These are phyloP conservation scores for Abscondita cerata DNA, from an alignment of 2,888 invertebrate species.

Conservation along the genomic window DNA sequence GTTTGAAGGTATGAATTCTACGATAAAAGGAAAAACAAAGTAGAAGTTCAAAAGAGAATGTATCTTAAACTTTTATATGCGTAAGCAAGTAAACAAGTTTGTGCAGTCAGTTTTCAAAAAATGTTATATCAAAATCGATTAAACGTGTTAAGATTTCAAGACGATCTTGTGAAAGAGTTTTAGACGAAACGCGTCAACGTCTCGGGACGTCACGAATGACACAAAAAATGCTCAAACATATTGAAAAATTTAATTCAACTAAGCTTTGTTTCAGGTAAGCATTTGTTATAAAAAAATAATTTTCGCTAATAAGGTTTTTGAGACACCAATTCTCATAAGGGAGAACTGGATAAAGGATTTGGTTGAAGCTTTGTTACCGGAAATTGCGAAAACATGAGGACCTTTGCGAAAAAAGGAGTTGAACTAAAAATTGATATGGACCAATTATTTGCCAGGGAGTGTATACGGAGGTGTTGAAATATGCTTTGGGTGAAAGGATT, in stretches of 20 bases:
- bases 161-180: slow-evolving; percentile 92
- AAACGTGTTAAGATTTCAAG: slow-evolving; percentile 93
- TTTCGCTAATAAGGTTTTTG: slow-evolving; percentile 74
- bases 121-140: slow-evolving; percentile 98
- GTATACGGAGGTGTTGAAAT: slow-evolving; percentile 94
- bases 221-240: slow-evolving; percentile 76
- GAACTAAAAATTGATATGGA: slow-evolving; percentile 79
- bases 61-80: slow-evolving; percentile 61
- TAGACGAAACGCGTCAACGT: slow-evolving; percentile 90
- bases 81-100: slow-evolving; percentile 16
- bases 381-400: slow-evolving; percentile 72
- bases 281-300: neutral
- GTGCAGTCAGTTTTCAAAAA: slow-evolving; percentile 96
- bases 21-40: slow-evolving; percentile 98
- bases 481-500: slow-evolving; percentile 75
- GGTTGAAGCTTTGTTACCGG: slow-evolving; percentile 72
- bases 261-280: slow-evolving; percentile 82
- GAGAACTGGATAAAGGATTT: slow-evolving; percentile 79
- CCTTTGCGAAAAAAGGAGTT: slow-evolving; percentile 75
- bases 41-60: slow-evolving; percentile 99
- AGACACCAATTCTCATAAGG: slow-evolving; percentile 78
- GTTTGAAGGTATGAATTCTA: slow-evolving; percentile 99
- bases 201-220: slow-evolving; percentile 79
- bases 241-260: slow-evolving; percentile 85
- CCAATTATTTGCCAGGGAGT: slow-evolving; percentile 75